A percentile compares a stretch with the other conserved stretches of the same genome.
Evolutionary conservation across 2,113 vertebrate species (phyloP).

Genomic region (Danionella cerebrum): DNA sequence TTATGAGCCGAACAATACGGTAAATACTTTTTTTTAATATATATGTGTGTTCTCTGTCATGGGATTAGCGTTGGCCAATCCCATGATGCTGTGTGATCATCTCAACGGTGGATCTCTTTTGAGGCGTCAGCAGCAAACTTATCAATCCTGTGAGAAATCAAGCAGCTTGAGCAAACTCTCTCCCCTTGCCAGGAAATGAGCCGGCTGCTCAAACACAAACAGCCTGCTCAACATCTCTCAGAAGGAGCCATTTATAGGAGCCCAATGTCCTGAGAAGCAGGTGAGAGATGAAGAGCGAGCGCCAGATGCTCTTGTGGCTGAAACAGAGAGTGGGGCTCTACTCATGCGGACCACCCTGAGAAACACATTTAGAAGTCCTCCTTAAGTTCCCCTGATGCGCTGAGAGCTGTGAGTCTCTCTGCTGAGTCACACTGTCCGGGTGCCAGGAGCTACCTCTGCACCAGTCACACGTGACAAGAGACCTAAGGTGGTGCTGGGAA

Average conservation of each 20-base stretch:
- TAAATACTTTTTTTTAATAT: no score
- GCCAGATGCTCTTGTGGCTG: constrained; percentile 56
- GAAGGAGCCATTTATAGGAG: constrained; percentile 37
- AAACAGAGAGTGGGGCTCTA: constrained; percentile 64
- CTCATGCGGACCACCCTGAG: no score
- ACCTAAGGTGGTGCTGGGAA: no score
- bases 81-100: not conserved
- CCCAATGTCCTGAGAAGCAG: constrained; percentile 56
- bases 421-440: no score
- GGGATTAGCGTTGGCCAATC: no score
- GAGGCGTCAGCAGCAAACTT: not conserved
- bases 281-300: constrained; percentile 41
- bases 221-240: constrained; percentile 14
- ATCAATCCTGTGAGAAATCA: constrained; percentile 50
- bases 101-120: not conserved
- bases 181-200: constrained; percentile 39
- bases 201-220: constrained; percentile 59
- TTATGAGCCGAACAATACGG: no score
- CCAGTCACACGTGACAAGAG: no score
- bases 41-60: no score
- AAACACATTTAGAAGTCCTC: not conserved
- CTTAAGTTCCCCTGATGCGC: no score
- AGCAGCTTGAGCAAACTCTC: constrained; percentile 59
- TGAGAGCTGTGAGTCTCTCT: no score
- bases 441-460: no score